Base-by-base conservation (phyloP, 2,888 invertebrate species). In the Caenorhabditis uteleia region DNA sequence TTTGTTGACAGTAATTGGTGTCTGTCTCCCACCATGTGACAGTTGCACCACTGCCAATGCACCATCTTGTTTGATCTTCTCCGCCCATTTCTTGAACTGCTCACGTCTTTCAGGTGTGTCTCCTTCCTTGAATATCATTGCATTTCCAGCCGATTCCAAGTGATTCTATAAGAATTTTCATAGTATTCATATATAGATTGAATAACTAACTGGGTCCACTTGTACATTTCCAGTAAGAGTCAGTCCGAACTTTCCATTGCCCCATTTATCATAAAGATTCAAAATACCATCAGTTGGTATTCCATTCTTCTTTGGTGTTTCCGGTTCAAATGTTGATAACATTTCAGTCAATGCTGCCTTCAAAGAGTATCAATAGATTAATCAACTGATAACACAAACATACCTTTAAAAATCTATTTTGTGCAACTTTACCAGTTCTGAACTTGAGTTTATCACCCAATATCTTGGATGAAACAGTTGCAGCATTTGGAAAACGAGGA, bases 191-290 rank as follows among this genome's bases (percentile, higher is more conserved):
- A n/a, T n/a, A n/a, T n/a, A n/a, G n/a, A n/a, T n/a, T n/a, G n/a
- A n/a, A n/a, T n/a, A 18, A 38, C 53, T 43, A 36, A 68, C 65
- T 18, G 62, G 67, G 43, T 67, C 55, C 6, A 67, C 60, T 6
- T 47, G 26, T 16, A 70, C 60, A 54, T 70, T 76, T 33, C 76
- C 77, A 27, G 72, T 77, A 18, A 77, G 38, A 21, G 75, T 61
- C 49, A 77, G 50, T 31, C 78, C 78, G 31, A 67, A 77, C 5
- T 54, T 58, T 23, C 78, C 78, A 25, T 75, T 61, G 7, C 62
- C 70, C 70, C 70, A 78, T 40, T 76, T 77, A 12, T 69, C 65
- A 39, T 78, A 78, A 18, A 68, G 39, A 38, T 69, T 72, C 18
- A 72, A 43, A 20, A 69, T 49, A 20, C 31, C 12, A 4, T 59